Base-by-base conservation (phyloP, 2,797 vertebrate genomes). In the Pangasius sanitwongsei region DNA sequence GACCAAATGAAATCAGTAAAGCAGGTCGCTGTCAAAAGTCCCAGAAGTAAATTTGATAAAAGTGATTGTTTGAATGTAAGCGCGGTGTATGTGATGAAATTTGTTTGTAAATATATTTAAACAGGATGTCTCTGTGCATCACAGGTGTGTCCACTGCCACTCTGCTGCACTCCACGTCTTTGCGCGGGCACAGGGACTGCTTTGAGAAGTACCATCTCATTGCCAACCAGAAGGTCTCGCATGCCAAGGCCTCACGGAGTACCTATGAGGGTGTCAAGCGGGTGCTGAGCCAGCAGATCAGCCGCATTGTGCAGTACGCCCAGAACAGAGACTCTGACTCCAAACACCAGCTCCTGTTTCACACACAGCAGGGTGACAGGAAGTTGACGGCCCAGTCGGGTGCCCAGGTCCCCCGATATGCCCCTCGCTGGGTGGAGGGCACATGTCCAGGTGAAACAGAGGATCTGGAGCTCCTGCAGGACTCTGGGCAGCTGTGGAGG, bases 151-250 rank as follows among this genome's bases (percentile, higher is more conserved):
- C 97, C 89, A 96, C 97, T 89, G 94, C 97, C 6, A 96, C 97
- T 87, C 96, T 99, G 91, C 94, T 99, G 48, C 98, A 99, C 92
- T 97, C 98, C 13, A 97, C 96, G 90, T 99, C 98, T 6, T 93
- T 99, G 89, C 97, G 98, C 4, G 98, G 98, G 48, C 98, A 99
- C 95, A 97, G 97, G 94, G 98, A 98, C 96, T 99, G 98, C 95
- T 99, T 99, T 92, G 98, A 99, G 94, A 99, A 99, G 94, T 99
- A 97, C 93, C 98, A 99, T 93, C 96, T 98, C 93, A 99, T 99
- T 85, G 98, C 98, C 94, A 99, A 99, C 94, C 98, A 99, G 93
- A 98, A 98, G 94, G 97, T 98, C 93, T 96, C 97, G 0, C 96
- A 95, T 74, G 96, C 97, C 94, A 99, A 98, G 93, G 96, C 96